phyloP scores from a whole-genome alignment of 2,113 vertebrate species.

The Sminthopsis crassicaudata region DNA sequence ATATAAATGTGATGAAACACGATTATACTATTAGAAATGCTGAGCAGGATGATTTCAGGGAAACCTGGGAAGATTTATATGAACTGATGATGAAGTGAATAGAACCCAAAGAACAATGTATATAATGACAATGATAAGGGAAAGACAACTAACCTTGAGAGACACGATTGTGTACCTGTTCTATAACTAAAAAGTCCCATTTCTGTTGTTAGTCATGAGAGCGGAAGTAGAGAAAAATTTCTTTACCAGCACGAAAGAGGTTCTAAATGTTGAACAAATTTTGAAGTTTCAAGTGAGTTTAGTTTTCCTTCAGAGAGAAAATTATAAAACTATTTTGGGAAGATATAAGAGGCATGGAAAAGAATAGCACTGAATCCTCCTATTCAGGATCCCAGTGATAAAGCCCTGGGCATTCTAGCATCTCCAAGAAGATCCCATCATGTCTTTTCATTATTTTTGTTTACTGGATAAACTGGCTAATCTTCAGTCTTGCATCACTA shows the following conservation, averaged over 20 bases:
- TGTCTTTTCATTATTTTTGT: slow-evolving; percentile 40
- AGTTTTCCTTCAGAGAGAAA: not conserved
- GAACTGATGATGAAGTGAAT: not conserved
- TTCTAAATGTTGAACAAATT: not conserved
- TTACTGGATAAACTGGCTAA: slow-evolving; percentile 63
- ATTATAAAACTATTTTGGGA: not conserved
- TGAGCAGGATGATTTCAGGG: not conserved
- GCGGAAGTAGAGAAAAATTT: not conserved
- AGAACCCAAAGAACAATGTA: not conserved
- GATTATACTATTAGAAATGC: not conserved
- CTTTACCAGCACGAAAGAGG: not conserved
- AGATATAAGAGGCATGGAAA: not conserved
- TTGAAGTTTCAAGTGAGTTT: not conserved
- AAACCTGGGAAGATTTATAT: not conserved
- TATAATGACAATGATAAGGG: not conserved
- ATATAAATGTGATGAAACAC: not conserved
- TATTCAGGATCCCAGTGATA: not conserved
- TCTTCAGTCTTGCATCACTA: slow-evolving; percentile 36
- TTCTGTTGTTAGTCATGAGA: not conserved
- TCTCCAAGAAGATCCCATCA: slow-evolving; percentile 26
- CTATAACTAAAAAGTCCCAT: not conserved
- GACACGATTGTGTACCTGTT: not conserved
- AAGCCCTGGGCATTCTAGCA: not conserved
- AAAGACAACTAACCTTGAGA: not conserved
- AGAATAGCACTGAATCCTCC: fast-evolving